These are phyloP conservation scores for Meloidogyne floridensis DNA, from an alignment of 1,140 invertebrate species.

Conservation along the genomic window DNA sequence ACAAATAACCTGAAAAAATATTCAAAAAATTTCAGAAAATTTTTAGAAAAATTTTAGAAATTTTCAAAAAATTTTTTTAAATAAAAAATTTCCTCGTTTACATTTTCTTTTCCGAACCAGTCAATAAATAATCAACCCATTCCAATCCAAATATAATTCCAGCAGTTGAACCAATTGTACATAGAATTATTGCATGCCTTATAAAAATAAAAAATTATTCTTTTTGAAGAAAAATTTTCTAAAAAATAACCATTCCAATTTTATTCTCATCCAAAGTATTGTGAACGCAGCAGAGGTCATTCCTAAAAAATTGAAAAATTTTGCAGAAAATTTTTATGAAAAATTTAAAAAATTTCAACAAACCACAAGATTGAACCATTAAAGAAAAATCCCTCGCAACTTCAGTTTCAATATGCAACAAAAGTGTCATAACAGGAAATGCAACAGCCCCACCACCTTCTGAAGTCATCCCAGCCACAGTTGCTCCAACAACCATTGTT, in stretches of 20 bases:
- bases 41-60: too few species aligned
- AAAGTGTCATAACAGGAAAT: constrained; percentile 61
- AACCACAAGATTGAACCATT: constrained; percentile 56
- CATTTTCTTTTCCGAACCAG: constrained; percentile 21
- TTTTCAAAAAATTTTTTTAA: not conserved
- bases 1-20: constrained; percentile 55
- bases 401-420: constrained; percentile 45
- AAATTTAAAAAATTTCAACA: not conserved
- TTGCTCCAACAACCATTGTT: constrained; percentile 53
- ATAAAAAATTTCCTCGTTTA: not conserved
- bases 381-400: constrained; percentile 60
- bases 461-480: constrained; percentile 44
- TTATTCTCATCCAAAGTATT: constrained; percentile 51
- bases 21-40: too few species aligned
- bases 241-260: constrained; percentile 46
- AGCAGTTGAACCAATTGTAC: constrained; percentile 19
- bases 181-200: constrained; percentile 16
- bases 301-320: constrained; percentile 21
- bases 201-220: too few species aligned
- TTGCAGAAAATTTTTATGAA: too few species aligned
- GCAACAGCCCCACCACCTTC: constrained; percentile 61
- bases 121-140: not conserved
- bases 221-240: too few species aligned
- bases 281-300: constrained; percentile 57
- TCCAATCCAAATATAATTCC: constrained; percentile 10